Base-by-base conservation (phyloP, 1,140 invertebrate species). In the Propsilocerus akamusi region DNA sequence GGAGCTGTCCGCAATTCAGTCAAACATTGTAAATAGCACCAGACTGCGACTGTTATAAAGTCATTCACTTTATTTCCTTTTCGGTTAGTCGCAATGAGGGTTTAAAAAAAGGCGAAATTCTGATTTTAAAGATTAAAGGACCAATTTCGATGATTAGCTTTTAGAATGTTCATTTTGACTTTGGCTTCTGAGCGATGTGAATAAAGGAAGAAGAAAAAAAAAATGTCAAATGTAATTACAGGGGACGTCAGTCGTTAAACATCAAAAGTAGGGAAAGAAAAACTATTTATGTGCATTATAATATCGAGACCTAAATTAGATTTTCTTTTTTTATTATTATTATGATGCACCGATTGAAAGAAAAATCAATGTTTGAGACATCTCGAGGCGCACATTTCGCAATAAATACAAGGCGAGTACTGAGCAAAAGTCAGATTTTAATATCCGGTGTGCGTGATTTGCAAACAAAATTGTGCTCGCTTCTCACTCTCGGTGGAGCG, bases 291-390 rank as follows among this genome's bases (percentile, higher is more conserved):
- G n/a, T 41, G 34, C 34, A 41, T n/a, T n/a, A 41, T 41, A 41
- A 41, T 11, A 41, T 20, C 10, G 34, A 41, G n/a, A n/a, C n/a
- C 8, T 14, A 41, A 41, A 41, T 7, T 20, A 41, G 22, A 41
- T 8, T 20, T 41, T 14, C 22, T 41, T 20, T 17, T 10, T 41
- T 41, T 20, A 17, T 22, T 20, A 12, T 30, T 17, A 20, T 41
- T 41, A 41, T 41, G 34, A 41, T 41, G 34, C 34, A 41, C n/a
- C n/a, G n/a, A n/a, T 41, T 41, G 34, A 41, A 41, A 41, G 34
- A 41, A 41, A n/a, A 41, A 41, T 41, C 34, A 41, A 41, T 41
- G 17, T 41, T 41, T 17, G 34, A 41, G 14, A 20, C 11, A 20
- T 41, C 34, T 41, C 34, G 34, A 41, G 10, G 14, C 14, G 28